Base-by-base conservation (phyloP, 2,888 invertebrate genomes). In the Chalcosyrphus nemorum region DNA sequence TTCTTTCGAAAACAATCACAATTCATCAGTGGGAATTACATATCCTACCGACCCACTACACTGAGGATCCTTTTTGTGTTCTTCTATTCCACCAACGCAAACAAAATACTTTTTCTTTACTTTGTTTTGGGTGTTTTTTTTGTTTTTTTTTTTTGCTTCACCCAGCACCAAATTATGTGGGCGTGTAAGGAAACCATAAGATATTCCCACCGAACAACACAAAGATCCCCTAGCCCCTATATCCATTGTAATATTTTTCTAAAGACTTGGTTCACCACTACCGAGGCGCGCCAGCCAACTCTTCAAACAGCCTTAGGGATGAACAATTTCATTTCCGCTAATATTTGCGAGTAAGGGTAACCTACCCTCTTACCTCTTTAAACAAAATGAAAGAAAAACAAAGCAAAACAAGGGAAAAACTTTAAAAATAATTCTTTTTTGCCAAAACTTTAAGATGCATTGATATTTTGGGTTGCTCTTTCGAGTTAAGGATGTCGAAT, bases 1-100 rank as follows among this genome's bases (percentile, higher is more conserved):
- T 66, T 57, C 38, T 57, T 47, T 32, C 41, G 11, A 66, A 66
- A 71, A 71, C 71, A 71, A 71, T 71, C 59, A 59, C 71, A 50
- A 71, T 70, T 71, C 71, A 61, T 59, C 71, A 71, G 59, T 41
- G 47, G n/a, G 38, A 50, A 59, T 47, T 57, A 50, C 27, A 32
- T 32, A 32, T 3, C 24, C 24, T 24, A 29, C 29, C 29, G 2
- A 29, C 15, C 57, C 47, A 19, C 21, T 47, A 35, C 6, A 1
- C 27, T 17, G n/a, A 19, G 17, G 38, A 35, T 38, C 21, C 43
- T 41, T 32, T 41, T 63, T 32, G 19, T 32, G 24, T 19, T 27
- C 43, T 9, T 27, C 15, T 27, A 43, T 54, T 29, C 59, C 4
- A 43, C 19, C 63, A 45, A 11, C 29, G 19, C 63, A 45, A 65